phyloP scores from a whole-genome alignment of 2,113 vertebrate species.

The Acinonyx jubatus region DNA sequence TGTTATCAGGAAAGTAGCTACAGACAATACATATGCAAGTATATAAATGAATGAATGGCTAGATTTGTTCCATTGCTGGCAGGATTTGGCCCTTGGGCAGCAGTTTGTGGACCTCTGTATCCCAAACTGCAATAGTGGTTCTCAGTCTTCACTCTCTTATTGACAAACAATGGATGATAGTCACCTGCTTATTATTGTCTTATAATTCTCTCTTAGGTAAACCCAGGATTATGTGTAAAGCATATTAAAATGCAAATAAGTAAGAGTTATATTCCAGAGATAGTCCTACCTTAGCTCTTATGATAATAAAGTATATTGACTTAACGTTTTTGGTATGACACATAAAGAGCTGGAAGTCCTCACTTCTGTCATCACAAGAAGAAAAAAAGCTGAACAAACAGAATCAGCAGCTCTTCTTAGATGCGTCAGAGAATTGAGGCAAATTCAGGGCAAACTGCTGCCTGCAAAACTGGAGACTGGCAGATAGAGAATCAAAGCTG shows the following conservation, averaged over 20 bases:
- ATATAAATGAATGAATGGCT: not conserved
- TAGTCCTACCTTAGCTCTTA: not conserved
- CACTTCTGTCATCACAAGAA: not conserved
- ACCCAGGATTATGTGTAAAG: not conserved
- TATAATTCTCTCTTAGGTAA: not conserved
- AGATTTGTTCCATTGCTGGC: not conserved
- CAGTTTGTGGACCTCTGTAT: not conserved
- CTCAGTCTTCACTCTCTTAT: not conserved
- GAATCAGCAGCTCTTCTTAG: not conserved
- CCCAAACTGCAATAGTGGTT: not conserved
- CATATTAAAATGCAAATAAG: not conserved
- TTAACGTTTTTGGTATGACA: conserved; percentile 6
- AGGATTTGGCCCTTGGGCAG: not conserved
- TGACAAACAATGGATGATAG: not conserved
- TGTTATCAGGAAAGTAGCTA: not conserved
- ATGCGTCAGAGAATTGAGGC: not conserved
- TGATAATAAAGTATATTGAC: not conserved
- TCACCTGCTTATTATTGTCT: not conserved
- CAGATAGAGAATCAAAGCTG: not conserved
- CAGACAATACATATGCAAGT: not conserved
- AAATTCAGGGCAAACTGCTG: not conserved
- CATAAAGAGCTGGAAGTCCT: not conserved
- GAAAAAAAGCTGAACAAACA: not conserved
- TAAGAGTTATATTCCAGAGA: not conserved
- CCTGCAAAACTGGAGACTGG: not conserved